Percentiles rank a stretch among this genome's conserved stretches.
Evolutionary conservation across 2,888 invertebrate genomes (phyloP).

Genomic region (Stenotaenia linearis): DNA sequence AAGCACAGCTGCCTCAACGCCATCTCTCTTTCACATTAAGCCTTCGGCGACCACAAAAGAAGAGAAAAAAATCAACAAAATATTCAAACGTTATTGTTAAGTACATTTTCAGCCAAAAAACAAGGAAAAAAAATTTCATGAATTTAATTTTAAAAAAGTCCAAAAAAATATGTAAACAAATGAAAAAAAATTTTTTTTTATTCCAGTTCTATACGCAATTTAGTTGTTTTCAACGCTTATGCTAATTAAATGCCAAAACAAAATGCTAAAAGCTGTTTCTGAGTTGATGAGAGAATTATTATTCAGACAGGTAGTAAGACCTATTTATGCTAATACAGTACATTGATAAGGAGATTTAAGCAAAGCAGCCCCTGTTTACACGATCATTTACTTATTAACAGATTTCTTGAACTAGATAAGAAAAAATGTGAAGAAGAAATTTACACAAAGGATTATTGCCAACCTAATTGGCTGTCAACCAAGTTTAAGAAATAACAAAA

Average conservation of each 20-base stretch:
- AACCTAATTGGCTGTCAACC: background rate
- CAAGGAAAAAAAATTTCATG: too few species aligned
- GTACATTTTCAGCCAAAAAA: background rate
- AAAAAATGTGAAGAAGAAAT: background rate
- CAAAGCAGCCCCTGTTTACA: too few species aligned
- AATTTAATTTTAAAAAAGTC: background rate
- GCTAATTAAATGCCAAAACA: too few species aligned
- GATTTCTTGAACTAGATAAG: background rate
- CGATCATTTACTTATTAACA: too few species aligned
- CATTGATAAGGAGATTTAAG: too few species aligned
- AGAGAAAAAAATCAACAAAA: background rate
- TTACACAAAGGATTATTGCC: background rate
- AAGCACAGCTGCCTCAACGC: background rate
- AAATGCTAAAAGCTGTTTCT: too few species aligned
- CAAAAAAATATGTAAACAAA: background rate
- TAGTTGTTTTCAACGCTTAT: too few species aligned
- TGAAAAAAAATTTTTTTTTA: too few species aligned
- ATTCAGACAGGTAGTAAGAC: too few species aligned
- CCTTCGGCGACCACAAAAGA: background rate
- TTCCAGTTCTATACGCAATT: too few species aligned
- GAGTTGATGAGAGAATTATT: too few species aligned
- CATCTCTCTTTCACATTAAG: background rate
- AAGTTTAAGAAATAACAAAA: background rate
- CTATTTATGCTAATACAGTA: too few species aligned
- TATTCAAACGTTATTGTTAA: background rate